Conservation (phyloP, 2,113 vertebrate species). For the Sitta europaea region DNA sequence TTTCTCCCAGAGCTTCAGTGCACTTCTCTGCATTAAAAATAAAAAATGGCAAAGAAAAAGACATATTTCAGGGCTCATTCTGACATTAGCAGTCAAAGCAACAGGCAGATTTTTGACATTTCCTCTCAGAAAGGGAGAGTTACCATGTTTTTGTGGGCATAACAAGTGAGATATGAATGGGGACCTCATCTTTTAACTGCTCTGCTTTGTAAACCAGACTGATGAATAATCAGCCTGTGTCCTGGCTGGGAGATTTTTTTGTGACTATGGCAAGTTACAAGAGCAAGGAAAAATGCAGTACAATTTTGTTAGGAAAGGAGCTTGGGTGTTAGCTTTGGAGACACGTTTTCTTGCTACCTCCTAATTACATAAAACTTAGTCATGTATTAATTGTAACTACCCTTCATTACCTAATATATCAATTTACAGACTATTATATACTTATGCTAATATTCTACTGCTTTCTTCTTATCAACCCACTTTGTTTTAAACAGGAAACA, state of each 20-base stretch:
- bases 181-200: background rate
- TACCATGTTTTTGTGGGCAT: background rate
- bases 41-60: background rate
- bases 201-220: background rate
- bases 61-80: background rate
- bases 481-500: slow-evolving; percentile 50
- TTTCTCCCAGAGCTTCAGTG: background rate
- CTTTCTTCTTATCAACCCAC: slow-evolving; percentile 5
- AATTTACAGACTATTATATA: background rate
- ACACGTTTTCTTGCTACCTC: fast-evolving
- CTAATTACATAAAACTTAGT: background rate
- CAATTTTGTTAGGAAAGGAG: background rate
- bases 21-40: background rate
- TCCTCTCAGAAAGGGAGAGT: background rate
- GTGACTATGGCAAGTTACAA: background rate
- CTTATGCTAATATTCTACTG: background rate
- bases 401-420: background rate
- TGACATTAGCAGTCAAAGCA: background rate
- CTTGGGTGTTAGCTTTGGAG: background rate
- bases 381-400: background rate
- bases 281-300: background rate
- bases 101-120: background rate
- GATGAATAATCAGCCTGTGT: background rate
- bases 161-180: background rate
- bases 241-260: background rate